These are phyloP conservation scores for Magallana ariakensis DNA, from an alignment of 1,140 invertebrate species.

Conservation along the genomic window DNA sequence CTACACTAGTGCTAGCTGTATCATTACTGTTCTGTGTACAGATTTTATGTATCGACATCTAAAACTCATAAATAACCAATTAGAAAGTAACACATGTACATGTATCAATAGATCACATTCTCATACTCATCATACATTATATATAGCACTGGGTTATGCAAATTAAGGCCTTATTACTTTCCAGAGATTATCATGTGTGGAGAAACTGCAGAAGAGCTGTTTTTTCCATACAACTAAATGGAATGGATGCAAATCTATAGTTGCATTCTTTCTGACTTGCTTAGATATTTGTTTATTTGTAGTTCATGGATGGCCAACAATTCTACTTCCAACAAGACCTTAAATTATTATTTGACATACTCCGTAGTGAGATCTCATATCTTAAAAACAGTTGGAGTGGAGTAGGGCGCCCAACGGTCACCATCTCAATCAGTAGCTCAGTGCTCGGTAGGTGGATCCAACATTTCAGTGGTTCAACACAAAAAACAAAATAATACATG, in stretches of 20 bases:
- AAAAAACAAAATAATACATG: not conserved
- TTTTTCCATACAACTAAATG: too few relatives aligned
- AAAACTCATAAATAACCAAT: too few relatives aligned
- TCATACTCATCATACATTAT: too few relatives aligned
- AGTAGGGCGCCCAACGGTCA: conserved; percentile 77
- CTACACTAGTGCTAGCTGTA: too few relatives aligned
- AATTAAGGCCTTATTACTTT: not conserved
- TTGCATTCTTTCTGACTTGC: conserved; percentile 9
- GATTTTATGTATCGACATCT: too few relatives aligned
- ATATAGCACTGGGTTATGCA: not conserved
- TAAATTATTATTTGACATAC: conserved; percentile 75
- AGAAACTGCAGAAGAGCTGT: too few relatives aligned
- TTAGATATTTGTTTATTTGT: conserved; percentile 60
- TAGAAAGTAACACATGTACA: too few relatives aligned
- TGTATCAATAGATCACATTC: too few relatives aligned
- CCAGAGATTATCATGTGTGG: not conserved
- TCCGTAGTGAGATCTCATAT: conserved; percentile 76
- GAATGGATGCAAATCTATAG: too few relatives aligned
- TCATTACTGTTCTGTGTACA: too few relatives aligned
- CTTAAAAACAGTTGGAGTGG: conserved; percentile 81
- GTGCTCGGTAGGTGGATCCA: conserved; percentile 20
- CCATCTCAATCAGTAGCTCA: conserved; percentile 48
- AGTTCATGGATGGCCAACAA: conserved; percentile 84
- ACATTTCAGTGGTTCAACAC: not conserved
- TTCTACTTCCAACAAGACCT: conserved; percentile 78